Evolutionary conservation across 1,140 invertebrate genomes (phyloP).

Genomic region (Oscheius sp.): DNA sequence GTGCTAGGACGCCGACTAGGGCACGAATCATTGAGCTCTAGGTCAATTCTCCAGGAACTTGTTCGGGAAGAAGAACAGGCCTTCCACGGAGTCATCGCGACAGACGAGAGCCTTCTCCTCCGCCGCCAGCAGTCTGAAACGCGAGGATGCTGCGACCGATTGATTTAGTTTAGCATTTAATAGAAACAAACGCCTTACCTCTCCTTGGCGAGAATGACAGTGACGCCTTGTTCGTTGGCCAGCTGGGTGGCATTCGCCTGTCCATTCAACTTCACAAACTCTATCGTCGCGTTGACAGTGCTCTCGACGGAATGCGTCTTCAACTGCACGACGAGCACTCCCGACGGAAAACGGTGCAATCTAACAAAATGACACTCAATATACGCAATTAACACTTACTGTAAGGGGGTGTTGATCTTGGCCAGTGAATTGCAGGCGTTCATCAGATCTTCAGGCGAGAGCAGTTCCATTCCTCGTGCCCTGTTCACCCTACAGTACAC

Average conservation of each 20-base stretch:
- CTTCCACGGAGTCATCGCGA: slow-evolving; percentile 63
- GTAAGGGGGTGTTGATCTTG: slow-evolving; percentile 59
- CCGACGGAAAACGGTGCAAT: slow-evolving; percentile 63
- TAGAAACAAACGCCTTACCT: slow-evolving; percentile 49
- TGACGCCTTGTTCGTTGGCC: slow-evolving; percentile 60
- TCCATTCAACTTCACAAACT: slow-evolving; percentile 59
- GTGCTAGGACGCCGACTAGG: no score
- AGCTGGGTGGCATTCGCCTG: slow-evolving; percentile 62
- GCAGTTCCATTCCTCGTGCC: slow-evolving; percentile 67
- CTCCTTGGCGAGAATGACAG: slow-evolving; percentile 64
- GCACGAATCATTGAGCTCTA: no score
- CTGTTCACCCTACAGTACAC: slow-evolving; percentile 90
- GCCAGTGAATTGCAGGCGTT: slow-evolving; percentile 65
- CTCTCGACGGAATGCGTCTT: slow-evolving; percentile 62
- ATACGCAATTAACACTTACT: slow-evolving; percentile 45
- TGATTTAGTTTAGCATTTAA: not conserved
- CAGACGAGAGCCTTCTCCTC: slow-evolving; percentile 62
- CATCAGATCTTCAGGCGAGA: slow-evolving; percentile 66
- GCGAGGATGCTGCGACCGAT: slow-evolving; percentile 7
- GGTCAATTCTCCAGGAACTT: slow-evolving; percentile 57
- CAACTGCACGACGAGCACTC: slow-evolving; percentile 63
- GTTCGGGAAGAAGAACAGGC: slow-evolving; percentile 63
- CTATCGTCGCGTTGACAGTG: slow-evolving; percentile 59
- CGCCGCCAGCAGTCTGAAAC: slow-evolving; percentile 61
- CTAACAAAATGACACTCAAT: slow-evolving; percentile 41